phyloP scores from a whole-genome alignment of 2,797 vertebrate species.

The Melanotaenia pygmaea region DNA sequence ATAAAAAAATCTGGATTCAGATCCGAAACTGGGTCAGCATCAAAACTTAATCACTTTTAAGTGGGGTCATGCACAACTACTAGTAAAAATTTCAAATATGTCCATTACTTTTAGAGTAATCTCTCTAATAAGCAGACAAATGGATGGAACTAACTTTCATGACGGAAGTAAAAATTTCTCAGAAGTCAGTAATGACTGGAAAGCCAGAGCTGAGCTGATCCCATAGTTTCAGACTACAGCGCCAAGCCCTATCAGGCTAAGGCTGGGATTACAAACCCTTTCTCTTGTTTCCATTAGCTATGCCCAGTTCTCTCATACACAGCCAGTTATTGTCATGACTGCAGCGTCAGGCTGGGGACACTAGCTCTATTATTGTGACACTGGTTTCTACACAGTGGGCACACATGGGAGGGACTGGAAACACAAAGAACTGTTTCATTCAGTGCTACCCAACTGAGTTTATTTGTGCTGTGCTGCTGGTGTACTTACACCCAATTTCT shows the following conservation, averaged over 20 bases:
- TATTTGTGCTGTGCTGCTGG: slow-evolving; percentile 43
- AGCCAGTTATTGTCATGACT: slow-evolving; percentile 75
- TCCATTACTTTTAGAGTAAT: not conserved
- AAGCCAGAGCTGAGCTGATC: slow-evolving; percentile 13
- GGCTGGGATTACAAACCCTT: slow-evolving; percentile 52
- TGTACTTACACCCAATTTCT: slow-evolving; percentile 48
- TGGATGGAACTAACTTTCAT: not conserved
- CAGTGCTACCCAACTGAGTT: slow-evolving; percentile 40
- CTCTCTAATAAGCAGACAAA: not conserved
- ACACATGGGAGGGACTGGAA: slow-evolving; percentile 58
- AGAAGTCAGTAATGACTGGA: not conserved
- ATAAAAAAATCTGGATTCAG: not conserved
- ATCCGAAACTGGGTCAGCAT: not conserved
- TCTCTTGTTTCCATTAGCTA: slow-evolving; percentile 62
- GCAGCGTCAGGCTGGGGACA: slow-evolving; percentile 73
- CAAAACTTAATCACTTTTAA: not conserved
- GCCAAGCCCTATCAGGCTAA: slow-evolving; percentile 32
- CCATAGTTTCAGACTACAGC: slow-evolving; percentile 25
- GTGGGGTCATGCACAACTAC: not conserved
- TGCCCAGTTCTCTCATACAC: slow-evolving; percentile 58
- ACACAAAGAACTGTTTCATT: slow-evolving; percentile 72
- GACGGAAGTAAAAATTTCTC: not conserved
- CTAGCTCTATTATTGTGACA: slow-evolving; percentile 73
- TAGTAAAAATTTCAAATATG: not conserved
- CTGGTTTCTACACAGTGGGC: slow-evolving; percentile 63